Percentiles rank a stretch among this genome's conserved stretches.
Conservation (phyloP, 2,113 vertebrate genomes). For the Eptesicus fuscus region DNA sequence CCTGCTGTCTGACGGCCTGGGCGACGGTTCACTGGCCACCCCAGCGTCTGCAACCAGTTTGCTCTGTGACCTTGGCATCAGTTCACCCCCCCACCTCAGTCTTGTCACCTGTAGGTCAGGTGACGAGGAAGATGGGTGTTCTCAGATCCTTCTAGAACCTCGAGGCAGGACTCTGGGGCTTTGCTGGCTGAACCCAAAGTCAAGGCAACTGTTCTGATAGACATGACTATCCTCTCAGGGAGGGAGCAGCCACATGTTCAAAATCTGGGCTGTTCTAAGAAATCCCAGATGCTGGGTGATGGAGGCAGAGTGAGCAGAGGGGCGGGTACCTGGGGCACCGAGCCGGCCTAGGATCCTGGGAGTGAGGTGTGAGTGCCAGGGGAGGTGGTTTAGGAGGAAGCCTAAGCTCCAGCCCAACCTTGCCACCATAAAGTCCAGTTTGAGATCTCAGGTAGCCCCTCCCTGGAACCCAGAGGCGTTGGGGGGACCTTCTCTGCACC, state of each 20-base stretch:
- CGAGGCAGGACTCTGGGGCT: background rate
- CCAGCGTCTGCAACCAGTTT: background rate
- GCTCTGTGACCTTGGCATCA: background rate
- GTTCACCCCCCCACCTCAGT: too few species aligned
- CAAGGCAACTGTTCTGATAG: background rate
- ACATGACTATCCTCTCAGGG: background rate
- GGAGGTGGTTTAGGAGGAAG: background rate
- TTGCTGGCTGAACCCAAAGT: background rate
- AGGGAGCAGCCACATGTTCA: background rate
- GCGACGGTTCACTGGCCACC: fast-evolving
- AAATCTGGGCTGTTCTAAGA: background rate
- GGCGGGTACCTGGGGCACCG: background rate
- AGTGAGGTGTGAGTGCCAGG: background rate
- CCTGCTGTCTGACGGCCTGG: background rate
- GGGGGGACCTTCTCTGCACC: background rate
- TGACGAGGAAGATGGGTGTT: background rate
- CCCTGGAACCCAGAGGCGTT: background rate
- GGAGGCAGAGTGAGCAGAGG: background rate
- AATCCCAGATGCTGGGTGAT: background rate
- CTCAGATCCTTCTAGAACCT: background rate
- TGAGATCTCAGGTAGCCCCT: background rate
- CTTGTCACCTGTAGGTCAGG: background rate
- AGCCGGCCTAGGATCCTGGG: background rate
- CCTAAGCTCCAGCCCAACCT: background rate
- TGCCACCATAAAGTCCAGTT: background rate